phyloP scores from a whole-genome alignment of 2,888 invertebrate genomes.

The Xanthia togata region DNA sequence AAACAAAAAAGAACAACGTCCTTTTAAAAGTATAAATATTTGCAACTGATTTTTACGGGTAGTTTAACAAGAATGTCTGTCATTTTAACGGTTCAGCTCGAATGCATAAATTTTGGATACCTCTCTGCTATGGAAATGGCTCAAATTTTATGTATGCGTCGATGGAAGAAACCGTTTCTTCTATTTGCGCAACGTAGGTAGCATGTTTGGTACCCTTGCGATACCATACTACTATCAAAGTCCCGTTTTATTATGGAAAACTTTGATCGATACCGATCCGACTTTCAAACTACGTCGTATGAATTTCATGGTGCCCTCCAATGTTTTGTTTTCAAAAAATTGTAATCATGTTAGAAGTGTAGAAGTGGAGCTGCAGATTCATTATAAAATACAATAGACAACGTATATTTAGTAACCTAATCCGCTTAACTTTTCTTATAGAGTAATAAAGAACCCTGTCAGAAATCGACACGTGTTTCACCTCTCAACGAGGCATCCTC shows the following conservation, averaged over 20 bases:
- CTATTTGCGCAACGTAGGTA: slow-evolving; percentile 68
- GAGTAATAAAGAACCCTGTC: too few relatives aligned
- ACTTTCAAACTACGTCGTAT: slow-evolving; percentile 78
- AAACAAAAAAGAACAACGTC: slow-evolving; percentile 49
- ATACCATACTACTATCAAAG: slow-evolving; percentile 63
- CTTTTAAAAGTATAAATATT: background rate
- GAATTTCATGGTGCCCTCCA: slow-evolving; percentile 72
- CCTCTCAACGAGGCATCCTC: too few relatives aligned
- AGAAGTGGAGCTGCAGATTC: slow-evolving; percentile 8
- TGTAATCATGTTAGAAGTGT: background rate
- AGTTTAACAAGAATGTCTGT: slow-evolving; percentile 79
- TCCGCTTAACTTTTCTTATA: too few relatives aligned
- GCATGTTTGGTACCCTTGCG: slow-evolving; percentile 59
- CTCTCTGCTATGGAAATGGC: slow-evolving; percentile 77
- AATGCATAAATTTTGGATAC: slow-evolving; percentile 75
- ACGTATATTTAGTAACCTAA: too few relatives aligned
- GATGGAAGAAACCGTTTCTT: slow-evolving; percentile 65
- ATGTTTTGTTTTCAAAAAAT: slow-evolving; percentile 53
- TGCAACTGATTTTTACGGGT: slow-evolving; percentile 73
- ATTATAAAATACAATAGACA: background rate
- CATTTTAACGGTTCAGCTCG: slow-evolving; percentile 67
- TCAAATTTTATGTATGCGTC: slow-evolving; percentile 73
- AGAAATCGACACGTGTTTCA: too few relatives aligned
- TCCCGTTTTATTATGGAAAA: slow-evolving; percentile 76
- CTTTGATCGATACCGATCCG: slow-evolving; percentile 71